These are phyloP conservation scores for Sebastes glaucus DNA, from an alignment of 2,797 vertebrate species.

Conservation along the genomic window DNA sequence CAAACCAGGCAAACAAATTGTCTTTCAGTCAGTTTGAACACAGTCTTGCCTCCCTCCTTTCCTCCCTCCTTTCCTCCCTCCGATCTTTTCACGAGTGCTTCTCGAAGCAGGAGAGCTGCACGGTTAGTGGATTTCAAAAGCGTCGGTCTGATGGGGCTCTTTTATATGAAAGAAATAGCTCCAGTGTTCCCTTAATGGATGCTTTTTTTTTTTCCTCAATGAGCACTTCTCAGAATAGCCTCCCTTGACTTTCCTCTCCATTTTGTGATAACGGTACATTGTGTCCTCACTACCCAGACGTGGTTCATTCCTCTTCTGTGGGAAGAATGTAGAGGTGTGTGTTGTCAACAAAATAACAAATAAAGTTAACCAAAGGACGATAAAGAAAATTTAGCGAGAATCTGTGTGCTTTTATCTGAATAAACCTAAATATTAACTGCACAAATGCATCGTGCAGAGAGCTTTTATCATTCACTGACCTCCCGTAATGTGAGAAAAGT, in stretches of 20 bases:
- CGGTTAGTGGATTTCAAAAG: slow-evolving; percentile 53
- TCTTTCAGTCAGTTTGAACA: slow-evolving; percentile 28
- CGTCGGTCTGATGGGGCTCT: slow-evolving; percentile 17
- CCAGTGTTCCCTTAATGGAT: slow-evolving; percentile 22
- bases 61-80: background rate
- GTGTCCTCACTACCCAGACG: slow-evolving; percentile 7
- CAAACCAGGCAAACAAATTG: slow-evolving; percentile 30
- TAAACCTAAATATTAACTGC: background rate
- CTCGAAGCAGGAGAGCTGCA: slow-evolving; percentile 30
- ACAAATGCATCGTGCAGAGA: background rate
- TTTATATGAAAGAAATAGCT: slow-evolving; percentile 43
- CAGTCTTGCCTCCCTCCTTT: slow-evolving; percentile 3
- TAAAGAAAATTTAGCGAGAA: background rate
- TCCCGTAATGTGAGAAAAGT: slow-evolving; percentile 13
- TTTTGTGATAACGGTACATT: slow-evolving; percentile 33
- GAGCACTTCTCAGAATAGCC: slow-evolving; percentile 34
- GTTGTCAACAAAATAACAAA: background rate
- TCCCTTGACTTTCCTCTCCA: slow-evolving; percentile 44
- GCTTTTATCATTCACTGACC: background rate
- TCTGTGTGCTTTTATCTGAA: slow-evolving; percentile 1
- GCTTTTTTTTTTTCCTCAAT: slow-evolving; percentile 5
- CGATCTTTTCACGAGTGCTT: slow-evolving; percentile 18
- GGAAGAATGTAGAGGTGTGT: slow-evolving; percentile 2
- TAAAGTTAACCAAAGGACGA: background rate
- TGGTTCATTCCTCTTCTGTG: slow-evolving; percentile 20